Percentiles rank a stretch among this genome's conserved stretches.
phyloP scores from a whole-genome alignment of 1,140 invertebrate species.

The Lysiphlebus fabarum region DNA sequence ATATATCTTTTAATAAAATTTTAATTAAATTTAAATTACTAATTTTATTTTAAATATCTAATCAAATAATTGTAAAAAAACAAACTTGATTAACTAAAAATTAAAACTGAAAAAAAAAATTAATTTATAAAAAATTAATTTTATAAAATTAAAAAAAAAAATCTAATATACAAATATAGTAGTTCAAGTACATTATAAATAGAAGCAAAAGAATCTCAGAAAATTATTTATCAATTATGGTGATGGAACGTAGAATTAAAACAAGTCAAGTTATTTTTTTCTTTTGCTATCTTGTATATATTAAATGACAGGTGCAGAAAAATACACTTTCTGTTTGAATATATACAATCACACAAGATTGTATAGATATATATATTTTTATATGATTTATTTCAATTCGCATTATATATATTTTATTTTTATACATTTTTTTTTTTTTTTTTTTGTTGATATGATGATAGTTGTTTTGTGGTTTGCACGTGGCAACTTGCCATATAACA shows the following conservation, averaged over 20 bases:
- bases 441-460: too few species aligned
- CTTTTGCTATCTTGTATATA: conserved; percentile 10
- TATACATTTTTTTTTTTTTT: too few species aligned
- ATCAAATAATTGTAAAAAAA: too few species aligned
- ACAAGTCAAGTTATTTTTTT: conserved; percentile 29
- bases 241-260: conserved; percentile 36
- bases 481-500: conserved; percentile 34
- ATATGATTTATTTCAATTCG: too few species aligned
- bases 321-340: neutral
- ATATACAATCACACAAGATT: neutral
- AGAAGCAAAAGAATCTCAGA: conserved; percentile 23
- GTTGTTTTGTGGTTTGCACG: neutral
- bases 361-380: neutral
- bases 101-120: too few species aligned
- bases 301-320: conserved; percentile 12
- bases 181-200: neutral
- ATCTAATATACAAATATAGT: neutral
- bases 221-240: conserved; percentile 39
- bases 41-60: too few species aligned
- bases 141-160: too few species aligned
- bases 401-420: too few species aligned
- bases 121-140: too few species aligned
- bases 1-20: too few species aligned
- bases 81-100: too few species aligned
- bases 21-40: too few species aligned